A percentile compares a stretch with the other conserved stretches of the same genome.
Conservation (phyloP, 1,140 invertebrate species). For the Drosophila seguyi region DNA sequence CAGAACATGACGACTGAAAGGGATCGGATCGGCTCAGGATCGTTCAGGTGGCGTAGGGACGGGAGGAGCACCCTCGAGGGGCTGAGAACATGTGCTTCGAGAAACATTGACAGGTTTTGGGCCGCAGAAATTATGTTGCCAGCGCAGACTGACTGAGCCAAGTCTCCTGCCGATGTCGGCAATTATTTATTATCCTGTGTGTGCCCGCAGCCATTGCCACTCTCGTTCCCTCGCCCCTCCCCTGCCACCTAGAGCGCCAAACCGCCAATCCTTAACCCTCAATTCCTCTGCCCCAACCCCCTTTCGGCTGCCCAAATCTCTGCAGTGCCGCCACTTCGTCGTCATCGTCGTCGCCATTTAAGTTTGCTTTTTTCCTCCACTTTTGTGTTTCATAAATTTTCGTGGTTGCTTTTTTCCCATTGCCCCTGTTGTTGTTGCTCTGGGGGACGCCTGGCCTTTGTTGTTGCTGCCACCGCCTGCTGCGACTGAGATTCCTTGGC, state of each 20-base stretch:
- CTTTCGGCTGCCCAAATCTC: constrained; percentile 52
- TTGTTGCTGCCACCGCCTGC: constrained; percentile 40
- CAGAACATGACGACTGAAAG: constrained; percentile 60
- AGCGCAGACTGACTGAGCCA: constrained; percentile 34
- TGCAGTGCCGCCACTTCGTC: constrained; percentile 51
- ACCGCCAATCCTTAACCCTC: constrained; percentile 8
- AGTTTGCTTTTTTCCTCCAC: constrained; percentile 58
- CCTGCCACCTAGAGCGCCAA: constrained; percentile 31
- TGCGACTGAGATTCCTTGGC: constrained; percentile 61
- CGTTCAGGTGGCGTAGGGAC: constrained; percentile 9
- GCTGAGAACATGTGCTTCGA: constrained; percentile 49
- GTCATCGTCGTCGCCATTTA: constrained; percentile 73
- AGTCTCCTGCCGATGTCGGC: constrained; percentile 46
- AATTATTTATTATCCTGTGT: constrained; percentile 81
- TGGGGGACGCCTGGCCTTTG: constrained; percentile 61
- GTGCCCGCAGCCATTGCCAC: constrained; percentile 68
- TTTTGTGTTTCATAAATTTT: constrained; percentile 78
- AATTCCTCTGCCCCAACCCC: not conserved
- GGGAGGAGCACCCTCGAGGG: constrained; percentile 34
- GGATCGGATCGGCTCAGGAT: constrained; percentile 28
- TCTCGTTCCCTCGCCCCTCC: constrained; percentile 40
- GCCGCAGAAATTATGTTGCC: constrained; percentile 74
- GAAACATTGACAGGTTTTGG: constrained; percentile 54
- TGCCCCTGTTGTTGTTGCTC: constrained; percentile 50
- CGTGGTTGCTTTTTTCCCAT: constrained; percentile 67